A percentile compares a stretch with the other conserved stretches of the same genome.
Conservation (phyloP, 2,113 vertebrate genomes). For the Prochilodus magdalenae region DNA sequence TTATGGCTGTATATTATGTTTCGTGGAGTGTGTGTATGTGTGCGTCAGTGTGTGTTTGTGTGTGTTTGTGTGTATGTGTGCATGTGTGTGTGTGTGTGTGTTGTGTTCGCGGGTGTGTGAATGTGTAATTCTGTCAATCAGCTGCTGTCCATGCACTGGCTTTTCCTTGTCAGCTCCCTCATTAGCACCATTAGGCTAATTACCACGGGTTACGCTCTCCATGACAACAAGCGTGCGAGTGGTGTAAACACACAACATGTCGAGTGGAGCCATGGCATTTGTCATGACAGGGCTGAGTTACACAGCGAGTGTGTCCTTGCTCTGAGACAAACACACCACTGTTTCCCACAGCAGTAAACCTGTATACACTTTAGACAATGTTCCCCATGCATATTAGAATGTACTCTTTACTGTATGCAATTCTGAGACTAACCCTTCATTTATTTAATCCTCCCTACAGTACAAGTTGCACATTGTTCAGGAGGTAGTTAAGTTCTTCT, state of each 20-base stretch:
- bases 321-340: neutral
- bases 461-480: no score
- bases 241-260: constrained; percentile 54
- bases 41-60: constrained; percentile 26
- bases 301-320: constrained; percentile 28
- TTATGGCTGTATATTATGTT: constrained; percentile 19
- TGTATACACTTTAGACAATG: neutral
- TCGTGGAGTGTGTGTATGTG: neutral
- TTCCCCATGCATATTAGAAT: no score
- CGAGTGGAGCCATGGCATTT: constrained; percentile 43
- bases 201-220: constrained; percentile 74
- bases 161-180: constrained; percentile 80
- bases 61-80: constrained; percentile 63
- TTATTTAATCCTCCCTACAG: no score
- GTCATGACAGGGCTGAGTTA: constrained; percentile 47
- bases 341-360: neutral
- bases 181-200: constrained; percentile 83
- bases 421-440: no score
- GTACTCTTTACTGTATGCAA: no score
- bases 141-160: constrained; percentile 80
- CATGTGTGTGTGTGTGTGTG: constrained; percentile 26
- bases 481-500: no score
- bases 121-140: constrained; percentile 80
- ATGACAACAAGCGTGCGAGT: constrained; percentile 61
- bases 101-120: constrained; percentile 45